Base-by-base conservation (phyloP, 2,113 vertebrate species). In the Chloropsis hardwickii region DNA sequence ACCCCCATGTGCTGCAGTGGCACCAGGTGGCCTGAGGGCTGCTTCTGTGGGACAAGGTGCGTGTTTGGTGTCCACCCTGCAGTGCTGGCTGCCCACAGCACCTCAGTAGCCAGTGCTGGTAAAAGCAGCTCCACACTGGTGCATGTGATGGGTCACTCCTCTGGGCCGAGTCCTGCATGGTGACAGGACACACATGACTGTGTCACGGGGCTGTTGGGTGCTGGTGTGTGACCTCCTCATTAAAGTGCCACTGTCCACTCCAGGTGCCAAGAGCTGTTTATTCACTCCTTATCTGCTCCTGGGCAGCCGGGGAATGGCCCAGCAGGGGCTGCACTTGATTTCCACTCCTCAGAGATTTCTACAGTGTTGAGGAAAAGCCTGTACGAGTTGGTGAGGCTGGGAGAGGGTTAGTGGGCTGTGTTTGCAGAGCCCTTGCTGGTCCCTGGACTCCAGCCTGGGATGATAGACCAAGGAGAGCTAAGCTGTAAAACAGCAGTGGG, bases 1-100 rank as follows among this genome's bases (percentile, higher is more conserved):
- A 31, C n/a, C 58, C 37, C 67, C 8, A 2, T 0, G 1, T 0
- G 4, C 35, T n/a, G 14, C 3, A 3, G 57, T 0, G 1, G 44
- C 7, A 7, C 29, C 24, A 27, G 76, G n/a, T 64, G 27, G 37
- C 47, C 69, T 29, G 72, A 45, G 25, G 14, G 40, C 19, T 7
- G 4, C 86, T 81, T 42, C 82, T 40, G 12, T 0, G 5, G 54
- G 53, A 61, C 6, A 1, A 39, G 76, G 51, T 31, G 44, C 0
- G 1, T 11, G 3, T 37, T n/a, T 39, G 14, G 23, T 44, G 45
- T 11, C 47, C 47, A 25, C 20, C 11, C 28, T 9, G 1, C 5
- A 12, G 47, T 16, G 22, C 50, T 81, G 92, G 67, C 45, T 88
- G 53, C 76, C 84, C n/a, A 7, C 2, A 45, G 45, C 7, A 5